phyloP scores from a whole-genome alignment of 2,797 vertebrate species.

The Danio albolineatus region DNA sequence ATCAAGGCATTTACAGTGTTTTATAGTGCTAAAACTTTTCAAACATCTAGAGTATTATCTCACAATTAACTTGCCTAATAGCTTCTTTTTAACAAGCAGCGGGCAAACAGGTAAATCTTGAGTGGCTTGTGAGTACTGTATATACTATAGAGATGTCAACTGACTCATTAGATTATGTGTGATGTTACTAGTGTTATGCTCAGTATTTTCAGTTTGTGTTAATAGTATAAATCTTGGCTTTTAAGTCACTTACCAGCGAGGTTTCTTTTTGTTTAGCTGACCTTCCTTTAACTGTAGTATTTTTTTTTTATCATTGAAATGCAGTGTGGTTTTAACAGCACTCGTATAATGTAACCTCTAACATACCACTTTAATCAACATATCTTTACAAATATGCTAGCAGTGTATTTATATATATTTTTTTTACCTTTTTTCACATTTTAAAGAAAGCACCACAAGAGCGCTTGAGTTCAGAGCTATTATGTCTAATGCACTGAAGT shows the following conservation, averaged over 20 bases:
- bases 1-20: too few species aligned
- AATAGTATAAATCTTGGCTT: neutral
- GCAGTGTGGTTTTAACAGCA: neutral
- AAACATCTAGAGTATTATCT: too few species aligned
- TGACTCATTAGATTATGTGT: slow-evolving; percentile 8
- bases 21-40: too few species aligned
- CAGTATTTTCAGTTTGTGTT: neutral
- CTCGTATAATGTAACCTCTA: slow-evolving; percentile 7
- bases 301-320: slow-evolving; percentile 1
- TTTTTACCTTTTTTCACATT: neutral
- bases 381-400: neutral
- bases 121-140: too few species aligned
- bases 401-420: neutral
- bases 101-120: too few species aligned
- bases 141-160: too few species aligned
- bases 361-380: neutral
- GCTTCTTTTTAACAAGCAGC: too few species aligned
- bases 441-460: neutral
- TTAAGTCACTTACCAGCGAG: neutral
- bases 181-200: neutral
- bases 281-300: neutral
- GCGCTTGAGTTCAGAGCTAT: neutral
- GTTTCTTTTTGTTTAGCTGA: neutral
- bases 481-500: slow-evolving; percentile 8
- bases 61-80: too few species aligned